These are phyloP conservation scores for Heliconius eleuchia DNA, from an alignment of 1,140 invertebrate species.

Conservation along the genomic window DNA sequence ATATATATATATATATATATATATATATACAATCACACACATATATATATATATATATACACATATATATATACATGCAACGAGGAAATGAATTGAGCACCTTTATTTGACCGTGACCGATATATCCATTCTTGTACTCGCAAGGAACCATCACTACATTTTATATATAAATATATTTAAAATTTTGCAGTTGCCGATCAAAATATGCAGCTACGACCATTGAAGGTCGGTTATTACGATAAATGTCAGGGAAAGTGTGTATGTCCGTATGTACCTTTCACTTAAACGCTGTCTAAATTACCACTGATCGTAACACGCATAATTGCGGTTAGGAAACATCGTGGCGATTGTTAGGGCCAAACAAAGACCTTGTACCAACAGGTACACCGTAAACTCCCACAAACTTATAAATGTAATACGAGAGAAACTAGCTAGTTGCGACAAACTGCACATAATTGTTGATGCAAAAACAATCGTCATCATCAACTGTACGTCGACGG, in stretches of 20 bases:
- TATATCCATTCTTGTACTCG: not conserved
- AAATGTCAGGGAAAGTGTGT: slow-evolving; percentile 24
- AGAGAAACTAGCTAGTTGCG: slow-evolving; percentile 63
- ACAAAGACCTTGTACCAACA: slow-evolving; percentile 63
- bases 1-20: too few relatives aligned
- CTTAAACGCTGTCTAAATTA: slow-evolving; percentile 45
- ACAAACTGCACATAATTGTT: slow-evolving; percentile 73
- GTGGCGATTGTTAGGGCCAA: slow-evolving; percentile 64
- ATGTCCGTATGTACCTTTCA: slow-evolving; percentile 32
- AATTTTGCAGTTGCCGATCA: not conserved
- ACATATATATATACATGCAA: not conserved
- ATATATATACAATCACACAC: too few relatives aligned
- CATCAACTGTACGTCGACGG: slow-evolving; percentile 54
- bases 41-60: too few relatives aligned
- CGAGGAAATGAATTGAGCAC: not conserved
- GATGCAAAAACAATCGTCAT: slow-evolving; percentile 74
- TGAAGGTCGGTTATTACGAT: not conserved
- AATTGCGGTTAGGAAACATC: slow-evolving; percentile 58
- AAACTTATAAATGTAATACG: slow-evolving; percentile 69
- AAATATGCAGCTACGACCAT: not conserved
- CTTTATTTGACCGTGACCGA: slow-evolving; percentile 6
- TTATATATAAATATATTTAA: not conserved
- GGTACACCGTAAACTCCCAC: slow-evolving; percentile 53
- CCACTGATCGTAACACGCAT: slow-evolving; percentile 50
- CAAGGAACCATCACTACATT: not conserved